These are phyloP conservation scores for Microctonus aethiopoides DNA, from an alignment of 2,888 invertebrate species.

Conservation along the genomic window DNA sequence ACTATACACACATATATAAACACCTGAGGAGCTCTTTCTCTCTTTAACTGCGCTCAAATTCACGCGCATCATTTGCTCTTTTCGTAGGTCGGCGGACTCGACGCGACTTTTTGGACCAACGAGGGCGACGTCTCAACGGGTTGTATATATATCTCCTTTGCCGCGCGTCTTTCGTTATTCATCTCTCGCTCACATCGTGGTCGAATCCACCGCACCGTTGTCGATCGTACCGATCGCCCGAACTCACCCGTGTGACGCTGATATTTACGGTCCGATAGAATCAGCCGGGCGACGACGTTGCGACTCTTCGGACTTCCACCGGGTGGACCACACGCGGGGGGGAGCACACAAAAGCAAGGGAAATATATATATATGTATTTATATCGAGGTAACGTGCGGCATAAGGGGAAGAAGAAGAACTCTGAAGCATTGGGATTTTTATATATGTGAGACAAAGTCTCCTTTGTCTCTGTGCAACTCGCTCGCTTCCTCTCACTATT, in stretches of 20 bases:
- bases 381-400: no score
- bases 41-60: not conserved
- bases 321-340: conserved; percentile 23
- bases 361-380: no score
- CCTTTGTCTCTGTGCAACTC: not conserved
- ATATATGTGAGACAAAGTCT: conserved; percentile 22
- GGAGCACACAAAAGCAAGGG: not conserved
- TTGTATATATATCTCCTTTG: conserved; percentile 13
- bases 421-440: conserved; percentile 31
- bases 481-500: conserved; percentile 16
- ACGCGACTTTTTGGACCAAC: not conserved
- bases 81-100: conserved; percentile 11
- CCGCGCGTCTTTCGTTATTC: not conserved
- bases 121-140: conserved; percentile 22
- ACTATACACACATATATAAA: not conserved
- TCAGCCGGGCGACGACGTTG: conserved; percentile 56
- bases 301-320: conserved; percentile 25
- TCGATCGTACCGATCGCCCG: conserved; percentile 27
- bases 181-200: not conserved
- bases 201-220: conserved; percentile 34
- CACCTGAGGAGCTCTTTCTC: not conserved
- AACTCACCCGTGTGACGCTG: conserved; percentile 54
- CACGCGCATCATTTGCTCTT: not conserved
- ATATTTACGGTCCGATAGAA: conserved; percentile 66
- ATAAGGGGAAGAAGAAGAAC: conserved; percentile 9